These are phyloP conservation scores for Dascyllus trimaculatus DNA, from an alignment of 2,113 vertebrate genomes.

Conservation along the genomic window DNA sequence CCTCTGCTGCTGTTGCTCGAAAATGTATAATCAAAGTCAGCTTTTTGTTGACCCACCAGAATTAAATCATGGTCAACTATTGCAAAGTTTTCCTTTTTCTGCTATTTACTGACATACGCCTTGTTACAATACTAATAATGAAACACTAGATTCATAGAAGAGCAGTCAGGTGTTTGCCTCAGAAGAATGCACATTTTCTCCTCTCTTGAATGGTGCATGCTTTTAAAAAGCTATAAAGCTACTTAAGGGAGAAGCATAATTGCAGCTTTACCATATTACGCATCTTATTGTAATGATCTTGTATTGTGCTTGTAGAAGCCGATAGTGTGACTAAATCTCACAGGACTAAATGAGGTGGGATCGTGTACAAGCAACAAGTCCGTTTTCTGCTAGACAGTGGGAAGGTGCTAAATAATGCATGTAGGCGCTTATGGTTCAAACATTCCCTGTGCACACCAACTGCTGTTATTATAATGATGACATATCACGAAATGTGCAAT, in stretches of 20 bases:
- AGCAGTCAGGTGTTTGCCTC: not conserved
- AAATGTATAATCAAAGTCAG: not conserved
- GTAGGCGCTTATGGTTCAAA: conserved; percentile 1
- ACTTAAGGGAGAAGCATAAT: not conserved
- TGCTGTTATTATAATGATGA: not conserved
- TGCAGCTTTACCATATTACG: not conserved
- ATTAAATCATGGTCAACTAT: not conserved
- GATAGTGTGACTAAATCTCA: conserved; percentile 4
- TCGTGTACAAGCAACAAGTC: conserved; percentile 4
- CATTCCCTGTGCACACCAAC: not conserved
- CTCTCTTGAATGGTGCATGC: accelerated
- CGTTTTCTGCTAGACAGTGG: conserved; percentile 1
- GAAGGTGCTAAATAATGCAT: conserved; percentile 48
- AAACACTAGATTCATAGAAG: not conserved
- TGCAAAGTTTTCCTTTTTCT: not conserved
- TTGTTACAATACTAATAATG: not conserved
- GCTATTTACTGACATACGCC: not conserved
- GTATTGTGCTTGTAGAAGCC: not conserved
- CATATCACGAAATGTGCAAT: not conserved
- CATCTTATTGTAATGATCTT: not conserved
- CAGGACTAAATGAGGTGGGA: conserved; percentile 15
- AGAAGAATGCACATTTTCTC: too few relatives aligned
- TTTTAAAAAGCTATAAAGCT: conserved; percentile 1
- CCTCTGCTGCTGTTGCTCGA: not conserved
- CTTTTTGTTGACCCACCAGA: not conserved